Evolutionary conservation across 2,113 vertebrate genomes (phyloP), one percentile per base, ranked within the genome.

Genomic region (Brachyhypopomus gauderio): DNA sequence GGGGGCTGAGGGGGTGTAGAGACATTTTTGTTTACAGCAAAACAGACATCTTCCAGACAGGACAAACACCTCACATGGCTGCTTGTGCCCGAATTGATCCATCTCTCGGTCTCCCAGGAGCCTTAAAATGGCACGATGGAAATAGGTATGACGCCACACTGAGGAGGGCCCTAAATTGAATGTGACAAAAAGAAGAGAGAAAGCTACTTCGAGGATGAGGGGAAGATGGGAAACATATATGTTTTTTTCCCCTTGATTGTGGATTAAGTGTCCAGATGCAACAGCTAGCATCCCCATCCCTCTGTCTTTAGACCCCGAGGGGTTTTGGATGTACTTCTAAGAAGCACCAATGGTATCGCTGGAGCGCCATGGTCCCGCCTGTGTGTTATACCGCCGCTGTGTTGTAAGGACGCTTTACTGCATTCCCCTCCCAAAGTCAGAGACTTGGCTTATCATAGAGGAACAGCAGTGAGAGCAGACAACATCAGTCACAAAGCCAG

Each of bases 241-340:
- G 60, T 82, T 0, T 52, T 8, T 6, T 3, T 80, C 69, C 80
- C 71, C 62, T 22, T 34, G 56, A 60, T 80, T 27, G 60, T 34
- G 63, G 27, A 74, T 48, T 72, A 23, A 70, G 56, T 38, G 1
- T 55, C 22, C 25, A 5, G 22, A 59, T 81, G 83, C 48, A 78
- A 85, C 72, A 66, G 70, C 79, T 67, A 22, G 58, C 25, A 5
- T 81, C 56, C 56, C 70, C 55, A 30, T 78, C 78, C 60, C 75
- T 64, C 56, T 45, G 67, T 16, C 12, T 78, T 85, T 12, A 5
- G 41, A 52, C 30, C 72, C 80, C 77, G 64, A 45, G 0, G 77
- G 83, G 80, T 38, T 63, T 85, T 85, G 84, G 75, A 80, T 79
- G 22, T 70, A 64, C 78, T 71, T 86, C 85, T 81, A 84, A 86